Conservation (phyloP, 2,888 invertebrate species). For the Chrysotoxum bicinctum region DNA sequence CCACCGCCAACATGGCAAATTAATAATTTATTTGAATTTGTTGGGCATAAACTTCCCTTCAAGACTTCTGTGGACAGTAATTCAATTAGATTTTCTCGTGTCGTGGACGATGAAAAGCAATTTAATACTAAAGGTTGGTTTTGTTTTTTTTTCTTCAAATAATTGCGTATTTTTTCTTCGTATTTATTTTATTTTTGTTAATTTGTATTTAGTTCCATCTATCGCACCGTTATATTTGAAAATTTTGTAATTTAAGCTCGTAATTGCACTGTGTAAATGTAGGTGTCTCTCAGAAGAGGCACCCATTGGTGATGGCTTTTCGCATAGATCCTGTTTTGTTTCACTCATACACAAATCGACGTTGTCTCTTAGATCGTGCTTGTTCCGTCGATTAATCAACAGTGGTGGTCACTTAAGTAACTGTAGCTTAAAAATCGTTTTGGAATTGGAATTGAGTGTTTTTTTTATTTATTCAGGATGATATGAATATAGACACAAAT, state of each 20-base stretch:
- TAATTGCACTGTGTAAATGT: conserved; percentile 54
- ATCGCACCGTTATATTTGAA: conserved; percentile 51
- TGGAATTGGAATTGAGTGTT: too few relatives aligned
- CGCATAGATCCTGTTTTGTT: conserved; percentile 56
- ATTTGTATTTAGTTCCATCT: conserved; percentile 44
- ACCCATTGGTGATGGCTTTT: conserved; percentile 63
- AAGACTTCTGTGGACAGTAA: conserved; percentile 41
- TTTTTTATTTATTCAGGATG: too few relatives aligned
- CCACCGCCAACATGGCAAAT: conserved; percentile 38
- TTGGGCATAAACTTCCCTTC: conserved; percentile 22
- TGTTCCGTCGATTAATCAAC: conserved; percentile 29
- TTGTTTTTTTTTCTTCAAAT: conserved; percentile 26
- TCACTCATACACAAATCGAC: conserved; percentile 33
- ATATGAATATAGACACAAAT: too few relatives aligned
- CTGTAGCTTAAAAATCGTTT: too few relatives aligned
- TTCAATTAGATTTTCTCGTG: conserved; percentile 42
- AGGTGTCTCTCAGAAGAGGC: conserved; percentile 4
- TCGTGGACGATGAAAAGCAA: conserved; percentile 46
- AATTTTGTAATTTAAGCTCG: conserved; percentile 29
- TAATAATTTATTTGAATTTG: conserved; percentile 42
- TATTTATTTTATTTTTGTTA: conserved; percentile 33
- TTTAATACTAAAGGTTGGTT: conserved; percentile 66
- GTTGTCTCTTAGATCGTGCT: conserved; percentile 39
- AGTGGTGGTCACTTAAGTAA: conserved; percentile 6
- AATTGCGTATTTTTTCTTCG: conserved; percentile 35